Percentiles rank a stretch among this genome's conserved stretches.
These are phyloP conservation scores for Sciurus niger DNA, from an alignment of 2,113 vertebrate genomes.

Conservation along the genomic window DNA sequence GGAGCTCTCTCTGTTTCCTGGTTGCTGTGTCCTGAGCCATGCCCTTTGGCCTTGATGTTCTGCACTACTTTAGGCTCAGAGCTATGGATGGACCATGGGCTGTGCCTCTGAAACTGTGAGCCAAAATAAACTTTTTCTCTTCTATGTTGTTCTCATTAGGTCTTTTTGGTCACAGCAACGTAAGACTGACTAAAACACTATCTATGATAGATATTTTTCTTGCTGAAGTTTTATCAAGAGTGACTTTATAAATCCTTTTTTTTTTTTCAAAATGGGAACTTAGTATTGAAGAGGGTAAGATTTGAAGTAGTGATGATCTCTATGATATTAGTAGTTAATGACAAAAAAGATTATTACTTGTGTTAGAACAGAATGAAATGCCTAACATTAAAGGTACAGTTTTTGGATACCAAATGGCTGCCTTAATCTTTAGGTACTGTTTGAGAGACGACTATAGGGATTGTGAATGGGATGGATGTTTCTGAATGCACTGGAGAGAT, in stretches of 20 bases:
- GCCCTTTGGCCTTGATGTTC: no score
- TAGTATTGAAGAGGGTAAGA: background rate
- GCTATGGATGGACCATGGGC: no score
- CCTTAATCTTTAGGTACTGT: background rate
- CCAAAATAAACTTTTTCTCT: no score
- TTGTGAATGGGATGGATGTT: background rate
- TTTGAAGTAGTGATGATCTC: slow-evolving; percentile 11
- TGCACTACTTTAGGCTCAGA: no score
- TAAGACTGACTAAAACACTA: no score
- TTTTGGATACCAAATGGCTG: background rate
- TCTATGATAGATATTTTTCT: background rate
- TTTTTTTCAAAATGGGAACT: background rate
- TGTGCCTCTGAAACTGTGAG: no score
- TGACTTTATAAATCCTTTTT: background rate
- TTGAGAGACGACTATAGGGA: background rate
- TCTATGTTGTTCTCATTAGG: no score
- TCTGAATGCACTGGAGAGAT: slow-evolving; percentile 7
- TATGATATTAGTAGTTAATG: background rate
- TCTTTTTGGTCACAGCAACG: no score
- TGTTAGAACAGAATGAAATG: background rate
- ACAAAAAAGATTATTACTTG: slow-evolving; percentile 23
- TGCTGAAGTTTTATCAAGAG: slow-evolving; percentile 8
- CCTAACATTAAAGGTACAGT: background rate
- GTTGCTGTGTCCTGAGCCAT: no score
- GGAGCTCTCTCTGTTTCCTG: no score